Evolutionary conservation across 2,888 invertebrate species (phyloP), one percentile per base, ranked within the genome.

Genomic region (Cremastobaeus sp.): DNA sequence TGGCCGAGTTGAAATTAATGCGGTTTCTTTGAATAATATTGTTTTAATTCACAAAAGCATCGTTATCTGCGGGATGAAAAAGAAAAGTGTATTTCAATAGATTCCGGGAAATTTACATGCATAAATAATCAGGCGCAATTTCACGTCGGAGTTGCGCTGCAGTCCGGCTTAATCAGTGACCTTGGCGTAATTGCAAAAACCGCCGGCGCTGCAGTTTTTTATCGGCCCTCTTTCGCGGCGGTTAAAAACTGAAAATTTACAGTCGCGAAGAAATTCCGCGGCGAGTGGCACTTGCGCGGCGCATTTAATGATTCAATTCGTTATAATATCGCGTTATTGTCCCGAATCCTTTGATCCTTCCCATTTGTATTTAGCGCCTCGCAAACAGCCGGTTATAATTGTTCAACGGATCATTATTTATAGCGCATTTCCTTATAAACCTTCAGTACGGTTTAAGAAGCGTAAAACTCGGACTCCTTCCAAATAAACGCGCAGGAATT

Each of bases 361-460:
- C 35, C 21, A 15, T 48, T 15, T 14, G 6, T 11, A 41, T 50
- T 32, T 37, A 21, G 14, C 55, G 28, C 14, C 21, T 50, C 35
- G 37, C 32, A 55, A 70, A 62, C 62, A 54, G 60, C 55, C 32
- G 48, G 62, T 25, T 21, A 17, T 15, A 32, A 41, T 57, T 50
- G 57, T 59, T 57, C 52, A 54, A 25, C 25, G 43, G 41, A 65
- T 65, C 65, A 65, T 59, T 72, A 72, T 72, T 72, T 72, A 72
- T 72, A 37, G 34, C 14, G 57, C 39, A 62, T 62, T 55, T 62
- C 52, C 71, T 45, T 54, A 59, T 64, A 59, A 72, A 72, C 65
- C 65, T 65, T 59, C 52, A 65, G 59, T 72, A 72, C 45, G 59
- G 34, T 72, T 65, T 59, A 59, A 72, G 39, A 65, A 59, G 65